Evolutionary conservation across 2,888 invertebrate genomes (phyloP).

Genomic region (Glaucopsyche alexis): DNA sequence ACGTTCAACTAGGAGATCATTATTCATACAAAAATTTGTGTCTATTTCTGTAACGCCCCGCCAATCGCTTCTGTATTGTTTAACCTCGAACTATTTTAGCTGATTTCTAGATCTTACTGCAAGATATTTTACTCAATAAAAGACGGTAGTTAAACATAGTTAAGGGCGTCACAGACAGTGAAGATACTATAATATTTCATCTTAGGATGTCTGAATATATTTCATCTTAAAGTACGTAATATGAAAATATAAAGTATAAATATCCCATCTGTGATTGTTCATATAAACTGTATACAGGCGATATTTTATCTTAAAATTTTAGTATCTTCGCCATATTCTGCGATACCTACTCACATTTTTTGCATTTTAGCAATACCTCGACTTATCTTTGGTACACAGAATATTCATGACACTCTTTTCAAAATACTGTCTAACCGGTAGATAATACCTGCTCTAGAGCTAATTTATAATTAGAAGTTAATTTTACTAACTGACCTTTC

Average conservation of each 20-base stretch:
- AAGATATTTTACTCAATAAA: slow-evolving; percentile 32
- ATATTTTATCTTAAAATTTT: too few species aligned
- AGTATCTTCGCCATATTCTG: too few species aligned
- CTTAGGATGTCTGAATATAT: too few species aligned
- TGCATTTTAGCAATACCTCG: background rate
- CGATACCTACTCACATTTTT: too few species aligned
- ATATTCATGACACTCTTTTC: background rate
- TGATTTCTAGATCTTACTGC: slow-evolving; percentile 53
- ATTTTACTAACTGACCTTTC: too few species aligned
- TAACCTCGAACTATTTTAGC: slow-evolving; percentile 62
- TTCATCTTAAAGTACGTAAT: too few species aligned
- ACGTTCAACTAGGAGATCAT: slow-evolving; percentile 35
- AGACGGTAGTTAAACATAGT: background rate
- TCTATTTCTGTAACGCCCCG: slow-evolving; percentile 61
- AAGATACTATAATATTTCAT: too few species aligned
- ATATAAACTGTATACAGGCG: too few species aligned
- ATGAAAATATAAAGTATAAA: too few species aligned
- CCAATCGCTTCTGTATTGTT: slow-evolving; percentile 55
- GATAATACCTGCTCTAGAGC: background rate
- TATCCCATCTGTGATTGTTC: too few species aligned
- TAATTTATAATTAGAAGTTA: too few species aligned
- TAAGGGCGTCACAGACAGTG: background rate
- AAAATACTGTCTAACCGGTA: background rate
- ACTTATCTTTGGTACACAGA: background rate
- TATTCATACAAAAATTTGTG: slow-evolving; percentile 48